Evolutionary conservation across 35 echinoderm and acorn worm genomes (phyloP).

Genomic region (Lytechinus pictus): DNA sequence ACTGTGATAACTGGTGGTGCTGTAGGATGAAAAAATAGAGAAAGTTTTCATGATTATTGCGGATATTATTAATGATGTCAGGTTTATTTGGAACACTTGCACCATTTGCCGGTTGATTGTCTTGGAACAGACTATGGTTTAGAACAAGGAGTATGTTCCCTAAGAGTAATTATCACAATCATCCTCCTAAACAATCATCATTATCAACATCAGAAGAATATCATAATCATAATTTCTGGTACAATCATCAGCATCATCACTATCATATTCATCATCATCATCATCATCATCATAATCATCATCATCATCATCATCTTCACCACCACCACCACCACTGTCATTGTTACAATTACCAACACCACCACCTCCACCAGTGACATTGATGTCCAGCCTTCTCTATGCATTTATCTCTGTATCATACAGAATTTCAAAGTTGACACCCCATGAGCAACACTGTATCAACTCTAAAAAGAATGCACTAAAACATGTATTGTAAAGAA

Average conservation of each 20-base stretch:
- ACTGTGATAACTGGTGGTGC: constrained; percentile 36
- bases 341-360: neutral
- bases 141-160: too few species aligned
- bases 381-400: neutral
- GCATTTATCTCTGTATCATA: neutral
- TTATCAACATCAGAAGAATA: neutral
- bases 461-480: too few species aligned
- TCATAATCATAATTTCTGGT: neutral
- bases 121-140: too few species aligned
- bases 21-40: neutral
- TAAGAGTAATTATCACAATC: too few species aligned
- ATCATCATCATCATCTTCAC: neutral
- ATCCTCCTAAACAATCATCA: neutral
- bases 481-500: neutral
- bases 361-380: neutral
- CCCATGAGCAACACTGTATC: too few species aligned
- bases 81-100: neutral
- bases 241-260: neutral
- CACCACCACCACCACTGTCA: neutral
- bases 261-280: neutral
- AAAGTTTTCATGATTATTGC: neutral
- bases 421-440: too few species aligned
- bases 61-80: neutral
- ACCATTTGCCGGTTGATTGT: too few species aligned
- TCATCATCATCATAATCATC: neutral